Conservation (phyloP, 2,797 vertebrate genomes). For the Danio albolineatus region DNA sequence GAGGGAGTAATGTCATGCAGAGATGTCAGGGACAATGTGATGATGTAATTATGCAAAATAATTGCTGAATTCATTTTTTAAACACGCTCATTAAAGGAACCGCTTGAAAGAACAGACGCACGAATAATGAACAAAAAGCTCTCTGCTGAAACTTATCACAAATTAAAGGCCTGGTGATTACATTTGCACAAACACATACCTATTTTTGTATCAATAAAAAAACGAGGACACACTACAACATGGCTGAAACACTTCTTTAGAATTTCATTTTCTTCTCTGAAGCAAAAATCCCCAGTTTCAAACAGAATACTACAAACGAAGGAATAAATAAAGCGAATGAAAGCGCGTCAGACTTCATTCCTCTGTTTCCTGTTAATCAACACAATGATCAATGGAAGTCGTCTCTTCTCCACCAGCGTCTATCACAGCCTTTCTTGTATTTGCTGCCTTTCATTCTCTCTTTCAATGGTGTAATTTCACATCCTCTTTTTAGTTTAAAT, state of each 20-base stretch:
- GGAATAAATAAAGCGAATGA: constrained; percentile 14
- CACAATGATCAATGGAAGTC: constrained; percentile 38
- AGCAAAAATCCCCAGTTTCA: constrained; percentile 8
- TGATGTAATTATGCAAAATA: background rate
- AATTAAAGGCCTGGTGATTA: background rate
- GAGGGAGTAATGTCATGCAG: background rate
- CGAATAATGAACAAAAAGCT: background rate
- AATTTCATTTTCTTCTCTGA: constrained; percentile 21
- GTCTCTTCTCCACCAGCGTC: constrained; percentile 12
- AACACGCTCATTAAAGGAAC: background rate
- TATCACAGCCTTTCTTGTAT: background rate
- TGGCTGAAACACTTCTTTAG: background rate
- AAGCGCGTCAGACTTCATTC: background rate
- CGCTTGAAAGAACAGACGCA: background rate
- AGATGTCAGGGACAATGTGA: background rate
- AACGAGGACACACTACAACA: background rate
- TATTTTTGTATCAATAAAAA: background rate
- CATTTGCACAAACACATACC: background rate
- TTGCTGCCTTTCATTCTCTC: background rate
- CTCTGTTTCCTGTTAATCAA: constrained; percentile 40
- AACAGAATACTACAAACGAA: constrained; percentile 23
- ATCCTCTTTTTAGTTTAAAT: constrained; percentile 16
- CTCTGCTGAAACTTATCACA: background rate
- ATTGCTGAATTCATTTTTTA: background rate
- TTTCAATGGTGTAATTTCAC: constrained; percentile 2